These are phyloP conservation scores for Plumapathes pennacea DNA, from an alignment of 92 coral and sea anemone species.

Conservation along the genomic window DNA sequence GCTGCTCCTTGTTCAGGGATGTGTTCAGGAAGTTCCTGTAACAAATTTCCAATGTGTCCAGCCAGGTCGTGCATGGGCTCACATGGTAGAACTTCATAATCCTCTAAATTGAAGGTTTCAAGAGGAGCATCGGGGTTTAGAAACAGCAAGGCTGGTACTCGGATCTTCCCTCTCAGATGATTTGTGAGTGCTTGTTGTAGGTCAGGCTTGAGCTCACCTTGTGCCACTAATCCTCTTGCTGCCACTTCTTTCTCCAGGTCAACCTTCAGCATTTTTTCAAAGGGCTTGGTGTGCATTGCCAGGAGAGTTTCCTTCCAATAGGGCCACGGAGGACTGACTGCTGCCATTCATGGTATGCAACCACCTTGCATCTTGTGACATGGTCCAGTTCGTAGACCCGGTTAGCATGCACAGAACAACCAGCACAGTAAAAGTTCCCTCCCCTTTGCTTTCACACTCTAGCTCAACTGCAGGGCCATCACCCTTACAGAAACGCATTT, in stretches of 20 bases:
- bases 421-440: conserved; percentile 34
- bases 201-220: neutral
- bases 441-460: conserved; percentile 30
- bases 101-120: neutral
- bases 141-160: conserved; percentile 9
- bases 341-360: neutral
- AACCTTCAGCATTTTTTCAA: neutral
- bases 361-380: conserved; percentile 10
- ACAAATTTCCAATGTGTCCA: neutral
- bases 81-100: neutral
- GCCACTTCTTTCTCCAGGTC: conserved; percentile 5
- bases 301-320: too few relatives aligned
- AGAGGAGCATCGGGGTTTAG: neutral
- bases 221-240: neutral
- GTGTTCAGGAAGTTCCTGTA: conserved; percentile 1
- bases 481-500: conserved; percentile 22
- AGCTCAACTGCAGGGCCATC: conserved; percentile 19
- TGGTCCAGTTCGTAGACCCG: conserved; percentile 19
- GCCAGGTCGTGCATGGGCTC: conserved; percentile 1
- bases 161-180: neutral
- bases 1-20: neutral
- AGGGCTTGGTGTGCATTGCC: neutral
- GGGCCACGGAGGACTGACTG: neutral
- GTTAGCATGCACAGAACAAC: conserved; percentile 18
- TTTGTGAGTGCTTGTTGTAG: neutral